These are phyloP conservation scores for Diabrotica balteata DNA, from an alignment of 2,888 invertebrate genomes.

Conservation along the genomic window DNA sequence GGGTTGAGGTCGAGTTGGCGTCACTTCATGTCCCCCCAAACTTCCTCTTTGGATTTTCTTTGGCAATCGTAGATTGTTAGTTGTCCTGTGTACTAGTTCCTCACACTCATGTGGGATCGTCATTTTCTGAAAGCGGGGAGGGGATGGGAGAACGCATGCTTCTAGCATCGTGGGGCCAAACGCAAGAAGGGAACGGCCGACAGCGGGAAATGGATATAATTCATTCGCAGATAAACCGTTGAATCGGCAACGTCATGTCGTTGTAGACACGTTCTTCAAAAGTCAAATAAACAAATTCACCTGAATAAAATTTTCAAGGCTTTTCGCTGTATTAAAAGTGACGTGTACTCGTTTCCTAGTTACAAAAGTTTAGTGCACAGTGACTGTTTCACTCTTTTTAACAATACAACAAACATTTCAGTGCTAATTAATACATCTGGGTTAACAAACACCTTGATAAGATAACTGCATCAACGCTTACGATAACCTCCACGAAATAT, in stretches of 20 bases:
- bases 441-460: neutral
- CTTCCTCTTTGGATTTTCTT: constrained; percentile 47
- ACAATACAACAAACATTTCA: neutral
- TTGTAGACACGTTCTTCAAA: constrained; percentile 15
- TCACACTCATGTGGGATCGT: constrained; percentile 48
- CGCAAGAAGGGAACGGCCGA: constrained; percentile 44
- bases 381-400: neutral
- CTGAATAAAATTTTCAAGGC: neutral
- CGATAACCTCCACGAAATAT: constrained; percentile 20
- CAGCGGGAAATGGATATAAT: constrained; percentile 37
- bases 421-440: constrained; percentile 1
- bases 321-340: neutral
- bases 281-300: neutral
- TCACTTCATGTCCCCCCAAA: constrained; percentile 44
- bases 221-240: constrained; percentile 32
- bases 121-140: constrained; percentile 30
- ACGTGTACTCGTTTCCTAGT: too few species aligned
- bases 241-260: constrained; percentile 21
- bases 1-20: constrained; percentile 54
- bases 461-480: neutral
- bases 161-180: constrained; percentile 50
- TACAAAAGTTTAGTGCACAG: neutral
- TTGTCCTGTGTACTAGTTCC: constrained; percentile 40
- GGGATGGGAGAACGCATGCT: constrained; percentile 54
- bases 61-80: constrained; percentile 53